Conservation (phyloP, 2,888 invertebrate genomes). For the Nephrotoma flavescens region DNA sequence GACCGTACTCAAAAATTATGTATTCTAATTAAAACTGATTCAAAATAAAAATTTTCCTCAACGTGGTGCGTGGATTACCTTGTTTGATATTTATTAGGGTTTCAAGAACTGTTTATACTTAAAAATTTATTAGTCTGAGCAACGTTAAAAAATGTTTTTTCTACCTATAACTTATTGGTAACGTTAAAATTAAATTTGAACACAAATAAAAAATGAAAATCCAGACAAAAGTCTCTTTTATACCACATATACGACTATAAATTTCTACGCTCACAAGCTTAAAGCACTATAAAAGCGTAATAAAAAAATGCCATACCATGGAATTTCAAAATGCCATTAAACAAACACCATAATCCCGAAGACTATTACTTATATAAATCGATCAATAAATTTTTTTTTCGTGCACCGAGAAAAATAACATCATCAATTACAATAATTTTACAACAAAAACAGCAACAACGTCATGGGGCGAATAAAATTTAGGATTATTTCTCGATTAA, state of each 20-base stretch:
- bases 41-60: too few species aligned
- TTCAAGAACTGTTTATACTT: too few species aligned
- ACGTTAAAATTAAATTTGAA: background rate
- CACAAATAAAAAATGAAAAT: background rate
- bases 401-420: background rate
- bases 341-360: background rate
- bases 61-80: too few species aligned
- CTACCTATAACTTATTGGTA: background rate
- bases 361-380: background rate
- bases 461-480: background rate
- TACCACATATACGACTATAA: background rate
- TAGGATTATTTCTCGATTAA: background rate
- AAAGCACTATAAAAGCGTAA: background rate
- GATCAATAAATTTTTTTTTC: background rate
- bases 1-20: too few species aligned
- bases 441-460: background rate
- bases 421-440: background rate
- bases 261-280: background rate
- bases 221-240: background rate
- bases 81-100: too few species aligned
- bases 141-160: background rate
- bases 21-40: too few species aligned
- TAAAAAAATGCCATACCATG: background rate
- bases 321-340: background rate
- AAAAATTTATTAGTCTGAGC: too few species aligned